Conservation (phyloP, 2,113 vertebrate genomes). For the Apistogramma diplotaenia region DNA sequence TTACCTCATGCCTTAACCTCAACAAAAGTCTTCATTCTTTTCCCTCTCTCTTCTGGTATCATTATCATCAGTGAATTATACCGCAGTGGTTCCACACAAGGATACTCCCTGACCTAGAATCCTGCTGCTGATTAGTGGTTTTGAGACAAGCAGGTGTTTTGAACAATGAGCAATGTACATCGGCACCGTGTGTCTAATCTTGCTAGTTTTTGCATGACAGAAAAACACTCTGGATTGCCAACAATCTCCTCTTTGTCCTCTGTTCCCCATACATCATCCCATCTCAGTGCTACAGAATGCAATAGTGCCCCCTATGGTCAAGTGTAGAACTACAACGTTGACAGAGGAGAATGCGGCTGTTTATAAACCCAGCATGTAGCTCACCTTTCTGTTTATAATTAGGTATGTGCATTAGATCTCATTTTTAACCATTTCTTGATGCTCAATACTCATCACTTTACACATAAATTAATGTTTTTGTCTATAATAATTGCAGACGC, state of each 20-base stretch:
- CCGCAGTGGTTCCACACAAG: not conserved
- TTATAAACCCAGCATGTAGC: not conserved
- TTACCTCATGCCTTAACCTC: constrained; percentile 43
- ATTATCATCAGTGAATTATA: not conserved
- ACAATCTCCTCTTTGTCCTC: constrained; percentile 64
- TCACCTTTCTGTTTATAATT: not conserved
- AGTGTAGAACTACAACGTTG: constrained; percentile 1
- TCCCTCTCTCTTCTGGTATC: not conserved
- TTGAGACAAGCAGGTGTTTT: constrained; percentile 41
- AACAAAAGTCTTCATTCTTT: constrained; percentile 29
- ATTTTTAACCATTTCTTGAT: constrained; percentile 40
- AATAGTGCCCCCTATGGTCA: constrained; percentile 72
- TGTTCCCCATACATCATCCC: constrained; percentile 24
- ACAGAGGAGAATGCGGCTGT: not conserved
- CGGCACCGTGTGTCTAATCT: constrained; percentile 11
- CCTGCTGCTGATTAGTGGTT: constrained; percentile 24
- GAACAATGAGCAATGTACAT: constrained; percentile 20
- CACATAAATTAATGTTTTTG: constrained; percentile 59
- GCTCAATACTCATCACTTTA: constrained; percentile 36
- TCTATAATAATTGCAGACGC: constrained; percentile 56
- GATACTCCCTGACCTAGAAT: constrained; percentile 24
- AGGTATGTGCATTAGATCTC: not conserved
- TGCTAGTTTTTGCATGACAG: constrained; percentile 31
- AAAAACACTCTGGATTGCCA: constrained; percentile 46
- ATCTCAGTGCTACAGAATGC: constrained; percentile 27